These are phyloP conservation scores for Portevinia maculata DNA, from an alignment of 2,888 invertebrate species.

Conservation along the genomic window DNA sequence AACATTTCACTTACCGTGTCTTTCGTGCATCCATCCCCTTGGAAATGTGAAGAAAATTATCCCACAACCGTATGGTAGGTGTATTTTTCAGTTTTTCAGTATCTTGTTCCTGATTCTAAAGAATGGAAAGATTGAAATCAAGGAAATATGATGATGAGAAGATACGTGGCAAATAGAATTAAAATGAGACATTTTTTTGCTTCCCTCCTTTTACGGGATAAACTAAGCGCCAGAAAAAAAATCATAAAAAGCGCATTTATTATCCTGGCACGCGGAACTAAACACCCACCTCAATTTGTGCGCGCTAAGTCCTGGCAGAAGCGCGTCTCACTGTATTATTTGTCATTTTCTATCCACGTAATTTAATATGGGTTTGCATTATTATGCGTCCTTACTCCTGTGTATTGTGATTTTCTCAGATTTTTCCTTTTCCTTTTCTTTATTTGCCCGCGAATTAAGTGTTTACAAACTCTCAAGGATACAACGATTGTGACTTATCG, in stretches of 20 bases:
- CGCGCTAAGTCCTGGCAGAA: slow-evolving; percentile 37
- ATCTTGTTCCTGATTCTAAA: slow-evolving; percentile 39
- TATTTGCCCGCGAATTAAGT: slow-evolving; percentile 72
- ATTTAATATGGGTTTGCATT: slow-evolving; percentile 75
- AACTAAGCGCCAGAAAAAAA: slow-evolving; percentile 15
- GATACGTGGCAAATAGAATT: slow-evolving; percentile 76
- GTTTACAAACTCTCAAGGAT: slow-evolving; percentile 67
- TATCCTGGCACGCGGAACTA: slow-evolving; percentile 72
- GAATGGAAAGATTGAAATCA: slow-evolving; percentile 75
- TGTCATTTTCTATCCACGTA: slow-evolving; percentile 75
- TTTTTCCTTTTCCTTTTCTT: slow-evolving; percentile 19
- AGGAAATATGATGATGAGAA: slow-evolving; percentile 75
- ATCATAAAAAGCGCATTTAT: slow-evolving; percentile 71
- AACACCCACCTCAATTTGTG: slow-evolving; percentile 68
- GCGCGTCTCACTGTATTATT: slow-evolving; percentile 72
- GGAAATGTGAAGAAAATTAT: slow-evolving; percentile 49
- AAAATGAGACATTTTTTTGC: slow-evolving; percentile 74
- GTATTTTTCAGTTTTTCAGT: slow-evolving; percentile 57
- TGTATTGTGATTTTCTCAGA: slow-evolving; percentile 37
- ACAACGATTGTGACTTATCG: slow-evolving; percentile 67
- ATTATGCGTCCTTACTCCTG: slow-evolving; percentile 70
- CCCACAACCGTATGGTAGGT: slow-evolving; percentile 69
- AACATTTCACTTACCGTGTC: slow-evolving; percentile 77
- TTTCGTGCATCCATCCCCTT: slow-evolving; percentile 44
- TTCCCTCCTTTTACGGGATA: slow-evolving; percentile 24